Percentiles rank a stretch among this genome's conserved stretches.
Evolutionary conservation across 2,888 invertebrate genomes (phyloP).

Genomic region (Neelides folsomi): DNA sequence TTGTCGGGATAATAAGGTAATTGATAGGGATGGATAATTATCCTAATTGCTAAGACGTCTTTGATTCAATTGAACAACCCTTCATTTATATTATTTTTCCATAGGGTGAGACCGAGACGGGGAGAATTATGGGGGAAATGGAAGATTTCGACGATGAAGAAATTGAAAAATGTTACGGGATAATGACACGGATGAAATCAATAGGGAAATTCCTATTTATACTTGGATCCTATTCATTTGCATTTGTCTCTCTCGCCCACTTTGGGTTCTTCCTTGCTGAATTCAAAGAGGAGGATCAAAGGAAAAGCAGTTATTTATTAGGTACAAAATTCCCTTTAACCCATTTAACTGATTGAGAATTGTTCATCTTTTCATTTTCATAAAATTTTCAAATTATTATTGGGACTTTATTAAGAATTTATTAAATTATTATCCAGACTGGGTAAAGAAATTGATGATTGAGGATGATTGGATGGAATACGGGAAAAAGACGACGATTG

Average conservation of each 20-base stretch:
- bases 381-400: no score
- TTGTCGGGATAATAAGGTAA: no score
- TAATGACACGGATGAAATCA: neutral
- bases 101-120: no score
- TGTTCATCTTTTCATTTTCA: neutral
- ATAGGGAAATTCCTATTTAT: constrained; percentile 10
- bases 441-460: constrained; percentile 1
- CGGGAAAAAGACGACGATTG: neutral
- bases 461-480: neutral
- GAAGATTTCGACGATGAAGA: no score
- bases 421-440: constrained; percentile 4
- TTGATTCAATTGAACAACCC: no score
- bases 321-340: neutral
- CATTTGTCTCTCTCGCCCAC: constrained; percentile 12
- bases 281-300: neutral
- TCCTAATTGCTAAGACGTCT: no score
- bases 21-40: no score
- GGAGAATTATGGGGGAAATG: no score
- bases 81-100: no score
- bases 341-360: neutral
- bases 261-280: constrained; percentile 17
- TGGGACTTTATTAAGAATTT: neutral
- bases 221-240: constrained; percentile 6
- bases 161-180: no score
- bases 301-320: neutral